Percentiles rank a stretch among this genome's conserved stretches.
Conservation (phyloP, 2,888 invertebrate species). For the Adela reaumurella region DNA sequence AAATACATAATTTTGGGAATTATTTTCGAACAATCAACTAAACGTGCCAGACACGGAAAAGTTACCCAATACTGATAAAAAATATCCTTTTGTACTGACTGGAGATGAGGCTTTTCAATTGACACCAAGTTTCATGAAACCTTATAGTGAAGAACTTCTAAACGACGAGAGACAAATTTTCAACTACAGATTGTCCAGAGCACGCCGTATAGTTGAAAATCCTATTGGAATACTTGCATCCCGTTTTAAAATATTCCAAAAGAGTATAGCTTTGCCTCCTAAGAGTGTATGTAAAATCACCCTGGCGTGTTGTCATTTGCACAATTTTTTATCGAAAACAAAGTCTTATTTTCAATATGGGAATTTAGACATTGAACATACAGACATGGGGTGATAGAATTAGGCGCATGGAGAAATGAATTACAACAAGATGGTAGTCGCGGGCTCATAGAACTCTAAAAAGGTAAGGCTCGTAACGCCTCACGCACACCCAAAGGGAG, state of each 20-base stretch:
- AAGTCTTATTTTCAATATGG: conserved; percentile 5
- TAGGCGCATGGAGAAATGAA: conserved; percentile 6
- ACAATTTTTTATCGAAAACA: conserved; percentile 1
- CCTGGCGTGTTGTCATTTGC: no score
- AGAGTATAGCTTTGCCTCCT: no score
- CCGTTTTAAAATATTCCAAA: no score
- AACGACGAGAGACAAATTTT: no score
- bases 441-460: conserved; percentile 5
- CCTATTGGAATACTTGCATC: no score
- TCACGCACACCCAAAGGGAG: conserved; percentile 5
- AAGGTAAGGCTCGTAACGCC: conserved; percentile 7
- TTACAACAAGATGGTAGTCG: no score
- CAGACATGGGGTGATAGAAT: not conserved
- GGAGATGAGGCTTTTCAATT: conserved; percentile 11
- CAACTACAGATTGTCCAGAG: no score
- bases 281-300: no score
- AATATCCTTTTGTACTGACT: conserved; percentile 4
- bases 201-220: no score
- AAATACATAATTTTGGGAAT: no score
- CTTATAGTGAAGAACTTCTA: not conserved
- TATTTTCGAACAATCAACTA: no score
- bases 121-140: conserved; percentile 11
- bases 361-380: conserved; percentile 5
- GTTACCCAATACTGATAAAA: not conserved
- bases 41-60: no score